Percentiles rank a stretch among this genome's conserved stretches.
These are phyloP conservation scores for Tachina grossa DNA, from an alignment of 2,888 invertebrate genomes.

Conservation along the genomic window DNA sequence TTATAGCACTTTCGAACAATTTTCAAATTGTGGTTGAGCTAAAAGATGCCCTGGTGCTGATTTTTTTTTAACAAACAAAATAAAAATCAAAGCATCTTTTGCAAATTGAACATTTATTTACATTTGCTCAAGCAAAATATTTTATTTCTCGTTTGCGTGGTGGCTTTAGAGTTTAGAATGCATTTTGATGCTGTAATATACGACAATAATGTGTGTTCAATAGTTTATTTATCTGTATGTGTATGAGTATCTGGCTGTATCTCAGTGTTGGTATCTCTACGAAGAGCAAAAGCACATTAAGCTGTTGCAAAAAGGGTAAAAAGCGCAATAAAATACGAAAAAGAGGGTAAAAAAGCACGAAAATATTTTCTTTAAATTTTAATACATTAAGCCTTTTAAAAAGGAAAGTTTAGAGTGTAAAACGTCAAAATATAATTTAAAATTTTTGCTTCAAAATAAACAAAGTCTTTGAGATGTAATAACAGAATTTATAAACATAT, in stretches of 20 bases:
- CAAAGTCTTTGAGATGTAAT: too few species aligned
- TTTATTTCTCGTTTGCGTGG: conserved; percentile 53
- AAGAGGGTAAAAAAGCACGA: too few species aligned
- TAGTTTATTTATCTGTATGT: conserved; percentile 29
- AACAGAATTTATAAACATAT: too few species aligned
- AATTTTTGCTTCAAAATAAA: too few species aligned
- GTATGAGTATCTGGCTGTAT: conserved; percentile 10
- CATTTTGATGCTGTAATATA: conserved; percentile 16
- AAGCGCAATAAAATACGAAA: too few species aligned
- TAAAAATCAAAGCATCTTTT: not conserved
- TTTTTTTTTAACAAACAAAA: not conserved
- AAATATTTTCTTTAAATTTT: too few species aligned
- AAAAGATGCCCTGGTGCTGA: not conserved
- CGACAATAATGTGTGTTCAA: conserved; percentile 32
- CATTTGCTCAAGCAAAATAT: conserved; percentile 46
- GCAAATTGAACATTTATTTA: conserved; percentile 67
- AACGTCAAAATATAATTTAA: too few species aligned
- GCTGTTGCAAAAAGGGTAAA: too few species aligned
- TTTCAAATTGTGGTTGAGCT: conserved; percentile 59
- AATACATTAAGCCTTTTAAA: too few species aligned
- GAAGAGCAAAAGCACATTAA: too few species aligned
- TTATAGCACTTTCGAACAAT: conserved; percentile 63
- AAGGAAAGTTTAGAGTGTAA: too few species aligned
- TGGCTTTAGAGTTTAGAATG: conserved; percentile 40
- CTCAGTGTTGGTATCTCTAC: too few species aligned